Conservation (phyloP, 2,888 invertebrate species). For the Pheosia tremula region DNA sequence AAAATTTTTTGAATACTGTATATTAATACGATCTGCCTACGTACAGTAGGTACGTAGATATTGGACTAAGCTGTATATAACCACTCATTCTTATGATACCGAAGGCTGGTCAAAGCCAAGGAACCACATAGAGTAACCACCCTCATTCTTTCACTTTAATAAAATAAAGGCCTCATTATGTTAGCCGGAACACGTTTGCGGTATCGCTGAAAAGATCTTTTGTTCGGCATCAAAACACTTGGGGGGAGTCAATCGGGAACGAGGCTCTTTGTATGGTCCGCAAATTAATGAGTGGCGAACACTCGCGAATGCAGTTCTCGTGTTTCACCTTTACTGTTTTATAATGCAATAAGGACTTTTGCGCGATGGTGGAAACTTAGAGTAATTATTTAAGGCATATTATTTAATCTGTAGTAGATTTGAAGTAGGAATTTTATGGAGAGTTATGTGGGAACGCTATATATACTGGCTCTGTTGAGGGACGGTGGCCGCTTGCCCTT, state of each 20-base stretch:
- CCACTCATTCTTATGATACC: not conserved
- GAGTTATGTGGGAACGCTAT: too few species aligned
- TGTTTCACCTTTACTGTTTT: conserved; percentile 46
- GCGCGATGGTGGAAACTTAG: too few species aligned
- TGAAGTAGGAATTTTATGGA: too few species aligned
- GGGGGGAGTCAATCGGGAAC: conserved; percentile 74
- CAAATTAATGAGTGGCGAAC: conserved; percentile 76
- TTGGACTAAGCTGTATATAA: too few species aligned
- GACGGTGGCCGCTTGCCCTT: too few species aligned
- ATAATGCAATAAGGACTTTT: not conserved
- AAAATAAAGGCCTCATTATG: conserved; percentile 78
- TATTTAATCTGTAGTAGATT: too few species aligned
- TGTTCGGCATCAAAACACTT: conserved; percentile 76
- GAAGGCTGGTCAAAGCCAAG: conserved; percentile 27
- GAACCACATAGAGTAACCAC: conserved; percentile 36
- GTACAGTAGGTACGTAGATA: too few species aligned
- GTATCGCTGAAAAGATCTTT: conserved; percentile 75
- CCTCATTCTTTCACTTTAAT: conserved; percentile 51
- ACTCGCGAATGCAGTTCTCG: conserved; percentile 46
- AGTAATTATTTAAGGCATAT: too few species aligned
- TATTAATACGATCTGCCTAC: too few species aligned
- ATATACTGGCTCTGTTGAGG: too few species aligned
- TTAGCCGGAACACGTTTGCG: conserved; percentile 69
- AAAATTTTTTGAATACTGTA: too few species aligned
- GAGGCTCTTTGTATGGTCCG: conserved; percentile 66